Conservation (phyloP, 2,888 invertebrate genomes). For the Agrochola macilenta region DNA sequence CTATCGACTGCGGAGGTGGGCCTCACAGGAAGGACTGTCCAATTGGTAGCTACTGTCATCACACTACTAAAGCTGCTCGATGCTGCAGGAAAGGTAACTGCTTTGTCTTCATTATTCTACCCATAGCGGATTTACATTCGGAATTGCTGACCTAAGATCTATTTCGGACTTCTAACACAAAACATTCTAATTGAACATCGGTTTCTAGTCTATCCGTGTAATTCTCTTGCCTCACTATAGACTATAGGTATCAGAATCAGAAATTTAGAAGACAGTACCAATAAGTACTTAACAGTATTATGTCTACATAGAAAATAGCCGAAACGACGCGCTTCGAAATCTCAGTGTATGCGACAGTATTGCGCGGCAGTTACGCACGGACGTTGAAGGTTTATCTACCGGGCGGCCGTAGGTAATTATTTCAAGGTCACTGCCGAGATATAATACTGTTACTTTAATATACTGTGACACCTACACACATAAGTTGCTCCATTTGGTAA, state of each 20-base stretch:
- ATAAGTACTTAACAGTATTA: too few relatives aligned
- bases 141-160: background rate
- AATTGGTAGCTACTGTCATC: conserved; percentile 96
- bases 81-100: conserved; percentile 95
- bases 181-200: too few relatives aligned
- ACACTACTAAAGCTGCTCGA: conserved; percentile 94
- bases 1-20: conserved; percentile 95
- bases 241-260: background rate
- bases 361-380: too few relatives aligned
- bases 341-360: too few relatives aligned
- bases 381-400: too few relatives aligned
- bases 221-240: background rate
- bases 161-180: background rate
- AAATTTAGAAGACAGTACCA: too few relatives aligned
- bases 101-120: background rate
- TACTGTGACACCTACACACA: background rate
- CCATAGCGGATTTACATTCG: background rate
- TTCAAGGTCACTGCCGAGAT: too few relatives aligned
- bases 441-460: too few relatives aligned
- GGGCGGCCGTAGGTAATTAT: too few relatives aligned
- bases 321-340: too few relatives aligned
- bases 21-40: conserved; percentile 95
- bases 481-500: background rate
- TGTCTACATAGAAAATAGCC: too few relatives aligned
- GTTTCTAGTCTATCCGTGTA: background rate